These are phyloP conservation scores for Andrena marginata DNA, from an alignment of 2,888 invertebrate species.

Conservation along the genomic window DNA sequence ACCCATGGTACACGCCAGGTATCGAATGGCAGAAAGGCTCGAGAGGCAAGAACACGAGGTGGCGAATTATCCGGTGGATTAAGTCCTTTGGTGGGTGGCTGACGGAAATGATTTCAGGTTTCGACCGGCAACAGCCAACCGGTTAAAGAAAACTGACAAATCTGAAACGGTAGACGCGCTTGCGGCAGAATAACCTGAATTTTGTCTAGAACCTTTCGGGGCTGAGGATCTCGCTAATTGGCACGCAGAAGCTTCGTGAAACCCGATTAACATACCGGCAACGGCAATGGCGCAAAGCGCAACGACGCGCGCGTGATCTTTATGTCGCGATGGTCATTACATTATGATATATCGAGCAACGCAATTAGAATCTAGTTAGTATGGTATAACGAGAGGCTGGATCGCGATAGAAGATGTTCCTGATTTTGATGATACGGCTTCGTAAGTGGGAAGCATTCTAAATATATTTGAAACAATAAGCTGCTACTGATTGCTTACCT, in stretches of 20 bases:
- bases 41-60: slow-evolving; percentile 59
- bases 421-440: slow-evolving; percentile 34
- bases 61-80: slow-evolving; percentile 60
- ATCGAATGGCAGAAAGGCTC: slow-evolving; percentile 67
- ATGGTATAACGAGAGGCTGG: slow-evolving; percentile 27
- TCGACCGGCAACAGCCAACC: neutral
- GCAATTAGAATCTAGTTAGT: slow-evolving; percentile 36
- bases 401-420: slow-evolving; percentile 62
- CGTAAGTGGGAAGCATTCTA: slow-evolving; percentile 45
- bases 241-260: slow-evolving; percentile 19
- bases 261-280: slow-evolving; percentile 42
- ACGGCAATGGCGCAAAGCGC: slow-evolving; percentile 34
- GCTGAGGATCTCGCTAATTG: neutral
- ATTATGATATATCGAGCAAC: slow-evolving; percentile 35
- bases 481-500: slow-evolving; percentile 11
- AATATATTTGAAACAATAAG: neutral
- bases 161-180: neutral
- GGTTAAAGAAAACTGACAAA: neutral
- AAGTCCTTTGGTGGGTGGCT: slow-evolving; percentile 26
- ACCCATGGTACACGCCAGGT: slow-evolving; percentile 67
- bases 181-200: neutral
- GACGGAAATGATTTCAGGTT: slow-evolving; percentile 20
- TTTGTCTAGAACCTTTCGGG: neutral
- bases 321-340: slow-evolving; percentile 23
- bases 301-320: slow-evolving; percentile 53